A percentile compares a stretch with the other conserved stretches of the same genome.
These are phyloP conservation scores for Epinephelus fuscoguttatus DNA, from an alignment of 2,113 vertebrate genomes.

Conservation along the genomic window DNA sequence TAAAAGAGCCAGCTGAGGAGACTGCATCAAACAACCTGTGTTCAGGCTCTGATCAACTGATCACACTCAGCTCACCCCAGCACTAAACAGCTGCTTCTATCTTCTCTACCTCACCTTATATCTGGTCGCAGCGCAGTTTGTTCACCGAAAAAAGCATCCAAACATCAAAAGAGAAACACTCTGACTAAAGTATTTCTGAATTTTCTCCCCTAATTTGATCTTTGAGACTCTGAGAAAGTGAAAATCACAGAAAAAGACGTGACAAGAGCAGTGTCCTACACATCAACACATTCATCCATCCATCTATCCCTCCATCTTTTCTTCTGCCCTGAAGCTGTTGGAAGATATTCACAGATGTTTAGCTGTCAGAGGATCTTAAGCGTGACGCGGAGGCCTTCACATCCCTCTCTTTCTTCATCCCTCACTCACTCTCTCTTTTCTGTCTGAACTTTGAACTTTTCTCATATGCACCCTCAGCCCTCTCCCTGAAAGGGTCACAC, in stretches of 20 bases:
- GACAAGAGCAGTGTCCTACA: background rate
- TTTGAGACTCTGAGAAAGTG: background rate
- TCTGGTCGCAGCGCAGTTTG: background rate
- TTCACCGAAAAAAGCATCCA: background rate
- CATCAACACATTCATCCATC: background rate
- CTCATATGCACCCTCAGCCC: constrained; percentile 5
- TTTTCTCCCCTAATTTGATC: background rate
- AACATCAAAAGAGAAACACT: constrained; percentile 34
- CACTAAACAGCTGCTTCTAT: constrained; percentile 28
- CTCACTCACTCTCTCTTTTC: background rate
- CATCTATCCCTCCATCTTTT: background rate
- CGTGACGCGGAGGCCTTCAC: background rate
- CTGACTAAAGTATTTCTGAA: background rate
- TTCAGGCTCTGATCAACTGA: constrained; percentile 34
- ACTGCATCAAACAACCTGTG: constrained; percentile 14
- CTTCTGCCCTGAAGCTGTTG: background rate
- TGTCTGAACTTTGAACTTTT: constrained; percentile 19
- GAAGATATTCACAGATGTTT: constrained; percentile 10
- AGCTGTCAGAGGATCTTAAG: constrained; percentile 7
- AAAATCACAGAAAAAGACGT: constrained; percentile 16
- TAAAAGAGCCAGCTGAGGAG: constrained; percentile 18
- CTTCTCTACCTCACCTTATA: constrained; percentile 4
- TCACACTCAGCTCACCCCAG: constrained; percentile 39
- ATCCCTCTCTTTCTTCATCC: background rate
- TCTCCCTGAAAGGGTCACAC: background rate